These are phyloP conservation scores for Athene cunicularia DNA, from an alignment of 2,113 vertebrate species.

Conservation along the genomic window DNA sequence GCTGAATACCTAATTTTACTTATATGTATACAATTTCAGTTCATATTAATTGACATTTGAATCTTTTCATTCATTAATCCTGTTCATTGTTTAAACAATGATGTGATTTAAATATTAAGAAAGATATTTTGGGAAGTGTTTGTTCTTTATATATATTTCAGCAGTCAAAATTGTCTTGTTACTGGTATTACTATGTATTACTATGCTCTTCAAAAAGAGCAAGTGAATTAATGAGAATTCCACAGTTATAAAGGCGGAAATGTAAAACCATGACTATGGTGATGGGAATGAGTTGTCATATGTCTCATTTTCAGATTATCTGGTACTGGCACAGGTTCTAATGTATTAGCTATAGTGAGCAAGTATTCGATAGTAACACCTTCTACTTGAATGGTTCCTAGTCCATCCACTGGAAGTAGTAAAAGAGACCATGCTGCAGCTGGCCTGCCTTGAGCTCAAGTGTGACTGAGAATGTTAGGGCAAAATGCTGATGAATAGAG, in stretches of 20 bases:
- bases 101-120: conserved; percentile 46
- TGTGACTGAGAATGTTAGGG: not conserved
- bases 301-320: not conserved
- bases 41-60: conserved; percentile 56
- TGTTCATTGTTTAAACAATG: conserved; percentile 53
- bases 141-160: not conserved
- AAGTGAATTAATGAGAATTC: not conserved
- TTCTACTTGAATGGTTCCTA: not conserved
- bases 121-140: not conserved
- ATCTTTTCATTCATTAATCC: conserved; percentile 54
- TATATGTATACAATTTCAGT: conserved; percentile 53
- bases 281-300: not conserved
- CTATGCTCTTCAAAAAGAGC: not conserved
- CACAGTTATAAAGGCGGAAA: not conserved
- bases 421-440: not conserved
- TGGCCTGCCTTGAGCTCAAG: not conserved
- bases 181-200: not conserved
- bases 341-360: not conserved
- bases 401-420: not conserved
- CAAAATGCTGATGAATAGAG: not conserved
- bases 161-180: not conserved
- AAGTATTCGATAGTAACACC: not conserved
- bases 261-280: not conserved
- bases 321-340: not conserved
- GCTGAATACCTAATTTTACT: conserved; percentile 6